Evolutionary conservation across 1,140 invertebrate species (phyloP).

Genomic region (Drosophila lini): DNA sequence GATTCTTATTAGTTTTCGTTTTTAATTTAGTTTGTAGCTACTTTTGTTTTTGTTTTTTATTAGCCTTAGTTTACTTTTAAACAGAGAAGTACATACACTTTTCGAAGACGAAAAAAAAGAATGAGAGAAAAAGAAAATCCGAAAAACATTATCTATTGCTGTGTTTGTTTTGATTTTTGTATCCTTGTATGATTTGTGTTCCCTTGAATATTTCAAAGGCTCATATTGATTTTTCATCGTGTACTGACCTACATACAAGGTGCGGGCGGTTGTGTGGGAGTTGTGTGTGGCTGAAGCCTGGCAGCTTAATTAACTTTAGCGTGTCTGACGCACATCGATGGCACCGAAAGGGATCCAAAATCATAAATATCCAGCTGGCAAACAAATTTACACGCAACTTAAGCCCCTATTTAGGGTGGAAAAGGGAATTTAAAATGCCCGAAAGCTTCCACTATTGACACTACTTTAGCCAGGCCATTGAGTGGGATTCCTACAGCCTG

Average conservation of each 20-base stretch:
- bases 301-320: conserved; percentile 73
- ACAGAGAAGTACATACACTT: conserved; percentile 37
- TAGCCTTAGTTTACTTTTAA: conserved; percentile 25
- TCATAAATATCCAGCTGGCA: conserved; percentile 67
- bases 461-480: conserved; percentile 49
- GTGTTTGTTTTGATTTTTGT: conserved; percentile 60
- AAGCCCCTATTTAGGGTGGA: background rate
- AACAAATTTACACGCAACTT: conserved; percentile 41
- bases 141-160: conserved; percentile 28
- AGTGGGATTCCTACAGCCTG: conserved; percentile 28
- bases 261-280: conserved; percentile 8
- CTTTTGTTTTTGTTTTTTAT: conserved; percentile 51
- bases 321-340: conserved; percentile 58
- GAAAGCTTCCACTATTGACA: conserved; percentile 37
- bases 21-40: conserved; percentile 48
- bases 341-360: conserved; percentile 15
- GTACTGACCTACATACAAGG: conserved; percentile 67
- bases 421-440: conserved; percentile 37
- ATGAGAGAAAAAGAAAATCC: conserved; percentile 1
- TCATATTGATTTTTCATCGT: conserved; percentile 65
- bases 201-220: conserved; percentile 37
- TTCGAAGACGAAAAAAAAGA: conserved; percentile 27
- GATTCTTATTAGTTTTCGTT: conserved; percentile 40
- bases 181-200: conserved; percentile 21
- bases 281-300: conserved; percentile 26